phyloP scores from a whole-genome alignment of 2,888 invertebrate species.

The Sphecodes monilicornis region DNA sequence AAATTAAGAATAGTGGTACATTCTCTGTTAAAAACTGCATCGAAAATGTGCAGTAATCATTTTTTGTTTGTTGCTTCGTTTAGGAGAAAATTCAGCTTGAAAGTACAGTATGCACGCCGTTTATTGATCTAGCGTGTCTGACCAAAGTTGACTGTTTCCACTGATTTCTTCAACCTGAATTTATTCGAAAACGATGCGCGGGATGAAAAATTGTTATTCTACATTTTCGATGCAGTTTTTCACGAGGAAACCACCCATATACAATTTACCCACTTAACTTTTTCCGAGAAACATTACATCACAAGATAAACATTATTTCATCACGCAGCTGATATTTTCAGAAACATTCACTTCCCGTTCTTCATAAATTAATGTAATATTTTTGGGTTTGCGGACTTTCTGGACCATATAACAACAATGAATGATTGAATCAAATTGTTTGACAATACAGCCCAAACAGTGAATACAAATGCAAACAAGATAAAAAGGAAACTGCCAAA shows the following conservation, averaged over 20 bases:
- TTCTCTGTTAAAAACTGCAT: not conserved
- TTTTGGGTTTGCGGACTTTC: not conserved
- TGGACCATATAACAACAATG: too few species aligned
- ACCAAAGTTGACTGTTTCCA: not conserved
- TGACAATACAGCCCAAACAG: not conserved
- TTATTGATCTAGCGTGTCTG: not conserved
- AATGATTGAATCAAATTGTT: not conserved
- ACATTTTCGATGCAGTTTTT: not conserved
- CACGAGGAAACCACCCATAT: not conserved
- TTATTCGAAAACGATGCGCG: not conserved
- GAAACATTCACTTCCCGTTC: not conserved
- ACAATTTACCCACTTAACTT: not conserved
- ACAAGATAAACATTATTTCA: not conserved
- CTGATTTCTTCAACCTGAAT: not conserved
- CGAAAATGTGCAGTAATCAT: not conserved
- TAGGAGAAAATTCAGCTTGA: not conserved
- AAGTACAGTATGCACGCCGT: not conserved
- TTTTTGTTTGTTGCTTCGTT: not conserved
- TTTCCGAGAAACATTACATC: not conserved
- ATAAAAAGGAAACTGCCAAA: not conserved
- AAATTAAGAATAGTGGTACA: not conserved
- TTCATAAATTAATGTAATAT: not conserved
- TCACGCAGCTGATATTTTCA: not conserved
- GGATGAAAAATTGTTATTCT: not conserved
- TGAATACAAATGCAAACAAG: not conserved